These are phyloP conservation scores for Agelas oroides DNA, from an alignment of 37 sponge, comb jelly and placozoan genomes.

Conservation along the genomic window DNA sequence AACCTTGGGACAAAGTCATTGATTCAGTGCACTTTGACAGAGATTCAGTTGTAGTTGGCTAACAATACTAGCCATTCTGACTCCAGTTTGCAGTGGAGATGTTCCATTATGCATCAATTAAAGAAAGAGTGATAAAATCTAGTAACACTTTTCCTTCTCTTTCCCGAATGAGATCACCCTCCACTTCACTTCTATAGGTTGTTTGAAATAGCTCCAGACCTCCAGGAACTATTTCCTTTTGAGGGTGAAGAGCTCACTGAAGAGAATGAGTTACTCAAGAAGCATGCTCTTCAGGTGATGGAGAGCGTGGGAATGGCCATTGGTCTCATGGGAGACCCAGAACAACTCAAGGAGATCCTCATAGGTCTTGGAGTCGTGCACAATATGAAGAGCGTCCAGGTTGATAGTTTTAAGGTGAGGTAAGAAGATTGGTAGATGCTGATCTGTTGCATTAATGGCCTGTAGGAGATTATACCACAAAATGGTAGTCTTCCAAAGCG, in stretches of 20 bases:
- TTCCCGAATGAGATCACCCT: no score
- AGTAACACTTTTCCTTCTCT: no score
- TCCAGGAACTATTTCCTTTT: conserved; percentile 62
- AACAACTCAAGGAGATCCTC: conserved; percentile 43
- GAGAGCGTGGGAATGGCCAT: conserved; percentile 58
- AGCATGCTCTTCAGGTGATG: conserved; percentile 72
- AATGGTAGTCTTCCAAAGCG: no score
- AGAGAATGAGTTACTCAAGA: conserved; percentile 37
- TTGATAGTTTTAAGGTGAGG: conserved; percentile 62
- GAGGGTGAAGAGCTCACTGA: conserved; percentile 19
- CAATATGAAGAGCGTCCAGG: conserved; percentile 31
- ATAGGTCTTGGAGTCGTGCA: conserved; percentile 63
- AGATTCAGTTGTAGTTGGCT: no score
- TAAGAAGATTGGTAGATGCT: background rate
- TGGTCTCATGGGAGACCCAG: conserved; percentile 7
- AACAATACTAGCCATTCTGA: no score
- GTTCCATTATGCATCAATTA: no score
- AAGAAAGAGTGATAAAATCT: no score
- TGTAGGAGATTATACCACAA: no score
- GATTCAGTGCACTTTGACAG: no score
- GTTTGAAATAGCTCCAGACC: conserved; percentile 57
- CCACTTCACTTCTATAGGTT: conserved; percentile 38
- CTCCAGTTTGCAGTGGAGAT: no score
- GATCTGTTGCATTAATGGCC: no score
- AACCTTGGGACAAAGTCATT: no score